Conservation (phyloP, 2,888 invertebrate genomes). For the Caenorhabditis angaria region DNA sequence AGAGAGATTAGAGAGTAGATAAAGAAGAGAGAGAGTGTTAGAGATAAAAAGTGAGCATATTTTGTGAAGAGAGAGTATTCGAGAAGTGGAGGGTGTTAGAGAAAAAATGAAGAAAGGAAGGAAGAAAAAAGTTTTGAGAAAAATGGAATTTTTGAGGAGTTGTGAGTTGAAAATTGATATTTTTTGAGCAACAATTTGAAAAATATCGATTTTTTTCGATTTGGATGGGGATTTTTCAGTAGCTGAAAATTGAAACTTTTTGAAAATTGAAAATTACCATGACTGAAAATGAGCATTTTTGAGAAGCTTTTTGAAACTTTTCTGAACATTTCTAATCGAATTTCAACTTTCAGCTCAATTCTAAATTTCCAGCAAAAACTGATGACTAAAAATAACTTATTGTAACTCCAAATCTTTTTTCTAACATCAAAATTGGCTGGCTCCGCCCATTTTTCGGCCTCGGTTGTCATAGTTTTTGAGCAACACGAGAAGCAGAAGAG, state of each 20-base stretch:
- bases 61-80: background rate
- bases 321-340: no score
- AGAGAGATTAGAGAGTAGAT: conserved; percentile 13
- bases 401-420: no score
- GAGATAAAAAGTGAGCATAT: background rate
- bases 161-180: background rate
- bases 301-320: no score
- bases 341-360: no score
- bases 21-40: conserved; percentile 1
- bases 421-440: no score
- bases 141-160: background rate
- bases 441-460: no score
- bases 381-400: no score
- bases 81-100: background rate
- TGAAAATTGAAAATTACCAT: background rate
- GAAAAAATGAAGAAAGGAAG: background rate
- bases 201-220: background rate
- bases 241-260: background rate
- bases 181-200: background rate
- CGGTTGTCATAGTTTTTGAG: no score
- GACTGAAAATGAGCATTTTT: no score
- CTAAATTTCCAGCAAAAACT: no score
- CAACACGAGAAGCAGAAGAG: no score
- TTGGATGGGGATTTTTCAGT: no score
- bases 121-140: background rate